Evolutionary conservation across 2,113 vertebrate genomes (phyloP).

Genomic region (Callithrix jacchus): DNA sequence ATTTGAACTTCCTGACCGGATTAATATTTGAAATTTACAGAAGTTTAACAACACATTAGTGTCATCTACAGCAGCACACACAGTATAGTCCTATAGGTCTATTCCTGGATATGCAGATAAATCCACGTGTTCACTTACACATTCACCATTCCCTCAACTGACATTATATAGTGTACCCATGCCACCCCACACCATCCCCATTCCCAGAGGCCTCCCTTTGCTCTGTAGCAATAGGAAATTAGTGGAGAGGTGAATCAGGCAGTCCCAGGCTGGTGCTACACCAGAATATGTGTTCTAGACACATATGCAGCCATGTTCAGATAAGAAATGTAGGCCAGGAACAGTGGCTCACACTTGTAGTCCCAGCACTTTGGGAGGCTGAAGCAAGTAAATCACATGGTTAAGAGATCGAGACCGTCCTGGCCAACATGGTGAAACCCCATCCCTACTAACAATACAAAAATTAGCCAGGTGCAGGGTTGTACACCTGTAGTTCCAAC

Average conservation of each 20-base stretch:
- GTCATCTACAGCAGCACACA: neutral
- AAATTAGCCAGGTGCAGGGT: too few relatives aligned
- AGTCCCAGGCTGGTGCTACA: conserved; percentile 1
- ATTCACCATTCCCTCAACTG: neutral
- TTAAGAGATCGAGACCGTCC: too few relatives aligned
- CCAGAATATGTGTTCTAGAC: neutral
- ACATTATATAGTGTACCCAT: neutral
- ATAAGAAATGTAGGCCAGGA: neutral
- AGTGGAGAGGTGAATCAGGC: neutral
- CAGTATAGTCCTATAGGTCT: neutral
- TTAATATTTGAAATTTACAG: neutral
- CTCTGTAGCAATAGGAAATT: conserved; percentile 42
- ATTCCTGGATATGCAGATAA: neutral
- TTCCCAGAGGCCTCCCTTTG: neutral
- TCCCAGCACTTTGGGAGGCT: too few relatives aligned
- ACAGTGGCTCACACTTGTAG: too few relatives aligned
- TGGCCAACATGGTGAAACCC: too few relatives aligned
- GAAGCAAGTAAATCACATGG: too few relatives aligned
- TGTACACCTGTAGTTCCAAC: too few relatives aligned
- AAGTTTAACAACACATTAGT: neutral
- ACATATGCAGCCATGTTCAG: neutral
- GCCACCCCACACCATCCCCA: too few relatives aligned
- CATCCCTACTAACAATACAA: too few relatives aligned
- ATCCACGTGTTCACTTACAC: neutral
- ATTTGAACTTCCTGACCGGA: conserved; percentile 16